Base-by-base conservation (phyloP, 2,113 vertebrate genomes). In the Tor tambroides region DNA sequence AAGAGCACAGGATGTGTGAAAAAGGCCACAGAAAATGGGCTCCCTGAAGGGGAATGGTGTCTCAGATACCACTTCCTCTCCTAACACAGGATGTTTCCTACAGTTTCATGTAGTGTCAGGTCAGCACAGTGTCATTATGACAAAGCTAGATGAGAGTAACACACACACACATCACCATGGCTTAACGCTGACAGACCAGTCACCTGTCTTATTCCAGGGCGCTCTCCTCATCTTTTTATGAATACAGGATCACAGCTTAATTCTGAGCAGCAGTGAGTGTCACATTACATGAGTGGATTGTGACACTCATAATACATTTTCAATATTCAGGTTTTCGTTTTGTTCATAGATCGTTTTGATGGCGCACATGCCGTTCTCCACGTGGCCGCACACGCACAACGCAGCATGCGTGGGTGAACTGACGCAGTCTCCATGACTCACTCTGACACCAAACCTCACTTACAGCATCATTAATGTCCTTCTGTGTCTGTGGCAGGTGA, bases 391-490 rank as follows among this genome's bases (percentile, higher is more conserved):
- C 61, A 71, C 83, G 54, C 79, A 88, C 59, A 71, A 35, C 35
- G 91, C 82, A 80, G 51, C 84, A 87, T 72, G 88, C 88, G 92
- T 92, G 89, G 92, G 92, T 26, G 80, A 56, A 86, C 74, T 94
- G 92, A 94, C 89, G 93, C 91, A 91, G 91, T 92, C 89, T 65
- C 82, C 71, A 83, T 94, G 93, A 94, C 89, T 95, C 94, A 94
- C 74, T 85, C 46, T 76, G 86, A 89, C 89, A 91, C 83, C 88
- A 89, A 90, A 78, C 51, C 75, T 61, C 59, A 90, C 85, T 83
- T 85, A 80, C 89, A 89, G 86, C 77, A 80, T 30, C 72, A 79
- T 78, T 91, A 88, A 80, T 67, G 83, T 77, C 41, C 86, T 83
- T 43, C 88, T 90, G 87, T 85, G 28, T 89, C 65, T 85, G 85